These are phyloP conservation scores for Xiphophorus maculatus DNA, from an alignment of 2,113 vertebrate species.

Conservation along the genomic window DNA sequence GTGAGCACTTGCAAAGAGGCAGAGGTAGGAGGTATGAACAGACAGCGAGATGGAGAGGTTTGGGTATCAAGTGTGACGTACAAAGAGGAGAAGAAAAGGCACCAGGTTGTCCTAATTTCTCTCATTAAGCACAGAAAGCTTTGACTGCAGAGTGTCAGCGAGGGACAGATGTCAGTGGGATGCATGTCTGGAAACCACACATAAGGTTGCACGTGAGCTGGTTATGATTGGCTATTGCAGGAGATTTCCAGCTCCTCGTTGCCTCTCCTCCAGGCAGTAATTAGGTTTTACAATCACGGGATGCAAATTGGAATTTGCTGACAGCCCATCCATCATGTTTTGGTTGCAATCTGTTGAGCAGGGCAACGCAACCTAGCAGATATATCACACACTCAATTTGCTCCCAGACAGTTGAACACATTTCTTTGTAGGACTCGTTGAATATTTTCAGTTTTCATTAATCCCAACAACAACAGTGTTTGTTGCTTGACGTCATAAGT, in stretches of 20 bases:
- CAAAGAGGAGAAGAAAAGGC: conserved; percentile 2
- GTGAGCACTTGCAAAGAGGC: not conserved
- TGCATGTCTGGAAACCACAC: not conserved
- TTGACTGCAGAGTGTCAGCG: conserved; percentile 19
- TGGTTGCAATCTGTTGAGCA: conserved; percentile 46
- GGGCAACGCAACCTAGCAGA: conserved; percentile 35
- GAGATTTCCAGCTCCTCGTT: conserved; percentile 34
- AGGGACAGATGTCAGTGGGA: conserved; percentile 30
- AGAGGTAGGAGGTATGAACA: not conserved
- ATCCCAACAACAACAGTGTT: not conserved
- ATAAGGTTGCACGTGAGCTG: conserved; percentile 30
- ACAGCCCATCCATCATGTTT: conserved; percentile 68
- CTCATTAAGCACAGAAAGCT: conserved; percentile 19
- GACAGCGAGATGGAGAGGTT: conserved; percentile 22
- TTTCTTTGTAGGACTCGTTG: not conserved
- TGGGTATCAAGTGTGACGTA: conserved; percentile 22
- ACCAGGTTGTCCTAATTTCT: conserved; percentile 27
- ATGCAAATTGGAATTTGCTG: conserved; percentile 68
- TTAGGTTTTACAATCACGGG: conserved; percentile 67
- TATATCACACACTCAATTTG: conserved; percentile 45
- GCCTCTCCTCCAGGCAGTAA: conserved; percentile 42
- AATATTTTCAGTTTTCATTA: conserved; percentile 29
- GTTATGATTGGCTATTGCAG: conserved; percentile 16
- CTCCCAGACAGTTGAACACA: conserved; percentile 27
- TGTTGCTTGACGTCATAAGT: conserved; percentile 9